Conservation (phyloP, 2,888 invertebrate genomes). For the Nemurella pictetii region DNA sequence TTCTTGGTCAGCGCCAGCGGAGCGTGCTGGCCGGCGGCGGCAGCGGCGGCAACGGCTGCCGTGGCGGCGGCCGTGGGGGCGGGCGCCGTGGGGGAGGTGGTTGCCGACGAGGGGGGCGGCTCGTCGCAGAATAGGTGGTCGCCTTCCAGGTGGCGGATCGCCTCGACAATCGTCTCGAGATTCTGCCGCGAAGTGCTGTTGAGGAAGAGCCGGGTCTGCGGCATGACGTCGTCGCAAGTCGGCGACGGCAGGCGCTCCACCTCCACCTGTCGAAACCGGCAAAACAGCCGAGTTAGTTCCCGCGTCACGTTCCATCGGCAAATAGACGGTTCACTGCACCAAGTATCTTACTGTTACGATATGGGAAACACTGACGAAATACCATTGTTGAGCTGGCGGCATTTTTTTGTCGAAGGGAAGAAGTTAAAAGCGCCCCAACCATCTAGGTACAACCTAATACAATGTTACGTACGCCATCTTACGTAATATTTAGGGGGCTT, state of each 20-base stretch:
- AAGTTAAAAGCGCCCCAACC: too few relatives aligned
- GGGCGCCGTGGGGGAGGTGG: neutral
- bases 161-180: slow-evolving; percentile 97
- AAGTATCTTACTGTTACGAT: too few relatives aligned
- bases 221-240: slow-evolving; percentile 55
- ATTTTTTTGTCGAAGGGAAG: too few relatives aligned
- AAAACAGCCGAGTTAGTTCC: too few relatives aligned
- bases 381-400: too few relatives aligned
- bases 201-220: slow-evolving; percentile 49
- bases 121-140: slow-evolving; percentile 89
- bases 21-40: slow-evolving; percentile 51
- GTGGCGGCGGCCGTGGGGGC: neutral
- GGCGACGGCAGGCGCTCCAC: slow-evolving; percentile 56
- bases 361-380: too few relatives aligned
- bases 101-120: slow-evolving; percentile 47
- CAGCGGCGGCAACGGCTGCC: neutral
- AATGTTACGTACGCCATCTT: too few relatives aligned
- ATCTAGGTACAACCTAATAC: too few relatives aligned
- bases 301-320: too few relatives aligned
- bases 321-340: too few relatives aligned
- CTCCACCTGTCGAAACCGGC: slow-evolving; percentile 59
- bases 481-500: too few relatives aligned
- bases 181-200: slow-evolving; percentile 84
- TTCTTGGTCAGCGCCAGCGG: slow-evolving; percentile 64
- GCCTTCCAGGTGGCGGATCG: slow-evolving; percentile 96